A percentile compares a stretch with the other conserved stretches of the same genome.
Conservation (phyloP, 2,113 vertebrate species). For the Nothobranchius kuhntae region DNA sequence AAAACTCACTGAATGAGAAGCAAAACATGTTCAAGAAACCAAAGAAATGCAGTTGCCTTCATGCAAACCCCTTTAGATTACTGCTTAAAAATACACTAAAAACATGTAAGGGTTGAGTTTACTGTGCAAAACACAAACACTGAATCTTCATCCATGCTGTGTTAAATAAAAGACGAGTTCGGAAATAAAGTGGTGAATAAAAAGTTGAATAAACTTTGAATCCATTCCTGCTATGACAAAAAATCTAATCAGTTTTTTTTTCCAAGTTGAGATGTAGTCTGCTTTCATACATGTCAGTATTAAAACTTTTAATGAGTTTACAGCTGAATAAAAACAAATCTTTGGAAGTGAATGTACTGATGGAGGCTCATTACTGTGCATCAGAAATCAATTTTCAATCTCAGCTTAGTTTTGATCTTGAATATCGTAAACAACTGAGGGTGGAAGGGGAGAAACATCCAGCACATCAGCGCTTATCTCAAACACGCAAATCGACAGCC, state of each 20-base stretch:
- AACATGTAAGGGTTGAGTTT: constrained; percentile 3
- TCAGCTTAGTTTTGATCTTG: constrained; percentile 51
- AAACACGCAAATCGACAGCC: constrained; percentile 38
- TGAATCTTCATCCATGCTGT: background rate
- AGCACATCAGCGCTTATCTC: constrained; percentile 41
- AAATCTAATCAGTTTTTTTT: too few species aligned
- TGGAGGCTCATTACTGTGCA: constrained; percentile 16
- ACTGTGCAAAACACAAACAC: background rate
- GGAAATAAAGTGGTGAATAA: too few species aligned
- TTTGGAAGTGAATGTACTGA: constrained; percentile 30
- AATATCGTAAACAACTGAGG: constrained; percentile 40
- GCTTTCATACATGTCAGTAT: background rate
- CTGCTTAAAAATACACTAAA: constrained; percentile 2
- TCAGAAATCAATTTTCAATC: constrained; percentile 68
- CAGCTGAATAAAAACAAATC: constrained; percentile 14
- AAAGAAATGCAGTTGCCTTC: too few species aligned
- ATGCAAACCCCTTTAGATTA: too few species aligned
- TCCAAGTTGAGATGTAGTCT: too few species aligned
- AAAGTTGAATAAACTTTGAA: too few species aligned
- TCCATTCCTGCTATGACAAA: too few species aligned
- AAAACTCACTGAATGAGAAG: too few species aligned
- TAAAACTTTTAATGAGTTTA: constrained; percentile 54
- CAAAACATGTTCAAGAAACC: too few species aligned
- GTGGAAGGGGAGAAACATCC: constrained; percentile 13
- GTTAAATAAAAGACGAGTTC: too few species aligned